These are phyloP conservation scores for Syrrhaptes paradoxus DNA, from an alignment of 2,113 vertebrate species.

Conservation along the genomic window DNA sequence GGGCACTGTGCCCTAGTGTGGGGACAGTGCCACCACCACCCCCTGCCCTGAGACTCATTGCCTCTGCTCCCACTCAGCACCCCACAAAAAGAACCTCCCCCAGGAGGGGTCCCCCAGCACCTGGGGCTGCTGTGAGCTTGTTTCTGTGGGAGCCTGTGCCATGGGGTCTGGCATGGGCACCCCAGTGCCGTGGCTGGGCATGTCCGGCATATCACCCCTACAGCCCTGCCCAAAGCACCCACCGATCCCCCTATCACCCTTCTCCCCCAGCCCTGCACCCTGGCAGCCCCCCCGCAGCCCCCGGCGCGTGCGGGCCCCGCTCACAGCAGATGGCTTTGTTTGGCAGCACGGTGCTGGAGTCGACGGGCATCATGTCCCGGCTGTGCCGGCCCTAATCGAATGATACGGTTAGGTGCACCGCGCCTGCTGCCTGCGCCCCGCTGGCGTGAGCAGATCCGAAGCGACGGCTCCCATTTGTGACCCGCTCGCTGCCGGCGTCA, in stretches of 20 bases:
- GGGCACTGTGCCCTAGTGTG: neutral
- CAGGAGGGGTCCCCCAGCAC: neutral
- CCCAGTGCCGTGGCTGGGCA: rapidly evolving
- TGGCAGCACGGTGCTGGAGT: conserved; percentile 50
- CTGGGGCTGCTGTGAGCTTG: neutral
- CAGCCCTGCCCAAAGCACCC: neutral
- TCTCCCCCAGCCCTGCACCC: neutral
- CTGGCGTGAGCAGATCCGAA: conserved; percentile 38
- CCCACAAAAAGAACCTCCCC: neutral
- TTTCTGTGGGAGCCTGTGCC: neutral
- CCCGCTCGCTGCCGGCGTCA: neutral
- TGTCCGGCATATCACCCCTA: rapidly evolving
- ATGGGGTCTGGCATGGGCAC: neutral
- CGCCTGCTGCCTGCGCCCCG: conserved; percentile 61
- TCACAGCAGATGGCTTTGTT: conserved; percentile 71
- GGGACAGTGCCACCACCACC: neutral
- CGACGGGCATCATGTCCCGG: conserved; percentile 58
- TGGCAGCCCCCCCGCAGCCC: neutral
- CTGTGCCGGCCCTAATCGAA: conserved; percentile 71
- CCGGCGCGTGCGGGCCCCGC: conserved; percentile 8
- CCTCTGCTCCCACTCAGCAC: neutral
- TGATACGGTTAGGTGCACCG: conserved; percentile 72
- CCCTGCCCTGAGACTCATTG: neutral
- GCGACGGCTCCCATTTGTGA: conserved; percentile 53
- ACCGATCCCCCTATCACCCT: rapidly evolving